phyloP scores from a whole-genome alignment of 2,888 invertebrate genomes.

The Cosmia trapezina region DNA sequence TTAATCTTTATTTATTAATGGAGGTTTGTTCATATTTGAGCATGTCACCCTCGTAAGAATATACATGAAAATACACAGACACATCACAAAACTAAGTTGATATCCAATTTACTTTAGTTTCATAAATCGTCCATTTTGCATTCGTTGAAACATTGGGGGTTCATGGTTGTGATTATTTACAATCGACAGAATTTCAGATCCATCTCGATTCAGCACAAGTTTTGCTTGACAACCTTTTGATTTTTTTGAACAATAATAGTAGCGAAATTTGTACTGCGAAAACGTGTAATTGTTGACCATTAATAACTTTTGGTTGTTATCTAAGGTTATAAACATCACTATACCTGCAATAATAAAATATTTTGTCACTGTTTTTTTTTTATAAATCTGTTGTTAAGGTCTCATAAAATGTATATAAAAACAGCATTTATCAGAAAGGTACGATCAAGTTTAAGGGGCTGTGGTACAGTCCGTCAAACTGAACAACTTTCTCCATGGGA shows the following conservation, averaged over 20 bases:
- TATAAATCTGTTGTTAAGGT: not conserved
- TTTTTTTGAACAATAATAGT: conserved; percentile 78
- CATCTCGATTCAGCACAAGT: conserved; percentile 66
- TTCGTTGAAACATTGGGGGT: conserved; percentile 65
- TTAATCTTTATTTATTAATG: too few relatives aligned
- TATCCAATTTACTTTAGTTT: not conserved
- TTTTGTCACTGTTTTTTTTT: not conserved
- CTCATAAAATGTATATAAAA: not conserved
- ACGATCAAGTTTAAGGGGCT: too few relatives aligned
- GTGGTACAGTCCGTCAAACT: too few relatives aligned
- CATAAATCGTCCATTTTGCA: conserved; percentile 5
- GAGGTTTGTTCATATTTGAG: too few relatives aligned
- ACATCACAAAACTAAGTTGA: too few relatives aligned
- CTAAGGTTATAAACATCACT: conserved; percentile 67
- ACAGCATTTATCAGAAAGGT: too few relatives aligned
- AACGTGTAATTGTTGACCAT: conserved; percentile 75
- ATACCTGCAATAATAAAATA: conserved; percentile 58
- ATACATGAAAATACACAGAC: too few relatives aligned
- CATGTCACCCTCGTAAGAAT: too few relatives aligned
- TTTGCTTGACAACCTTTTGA: conserved; percentile 74
- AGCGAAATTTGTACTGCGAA: conserved; percentile 64
- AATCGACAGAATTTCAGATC: conserved; percentile 55
- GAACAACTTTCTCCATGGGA: too few relatives aligned
- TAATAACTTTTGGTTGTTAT: conserved; percentile 66
- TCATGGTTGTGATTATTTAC: conserved; percentile 69